These are phyloP conservation scores for Nomada goodeniana DNA, from an alignment of 2,888 invertebrate genomes.

Conservation along the genomic window DNA sequence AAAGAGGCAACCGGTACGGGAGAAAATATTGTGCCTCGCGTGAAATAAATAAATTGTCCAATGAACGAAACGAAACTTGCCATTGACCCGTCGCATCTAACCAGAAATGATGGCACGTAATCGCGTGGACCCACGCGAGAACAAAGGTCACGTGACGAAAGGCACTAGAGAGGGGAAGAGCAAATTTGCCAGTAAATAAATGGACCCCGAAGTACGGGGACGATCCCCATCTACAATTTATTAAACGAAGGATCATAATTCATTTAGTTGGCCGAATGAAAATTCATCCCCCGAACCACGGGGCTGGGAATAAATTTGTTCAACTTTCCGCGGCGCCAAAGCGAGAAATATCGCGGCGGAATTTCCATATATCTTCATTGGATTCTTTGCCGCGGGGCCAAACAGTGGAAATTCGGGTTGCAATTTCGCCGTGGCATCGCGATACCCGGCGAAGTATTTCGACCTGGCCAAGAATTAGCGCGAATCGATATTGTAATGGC, in stretches of 20 bases:
- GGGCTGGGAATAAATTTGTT: no score
- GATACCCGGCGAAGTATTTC: conserved; percentile 12
- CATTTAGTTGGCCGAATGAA: no score
- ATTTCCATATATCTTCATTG: not conserved
- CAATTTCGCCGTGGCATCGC: not conserved
- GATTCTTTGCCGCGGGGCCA: not conserved
- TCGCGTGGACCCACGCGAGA: conserved; percentile 53
- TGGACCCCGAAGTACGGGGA: not conserved
- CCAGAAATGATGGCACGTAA: conserved; percentile 67
- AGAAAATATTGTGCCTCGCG: conserved; percentile 11
- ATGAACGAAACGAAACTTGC: conserved; percentile 35
- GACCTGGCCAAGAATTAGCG: conserved; percentile 45
- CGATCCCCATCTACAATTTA: not conserved
- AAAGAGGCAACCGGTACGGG: not conserved
- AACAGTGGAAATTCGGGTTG: not conserved
- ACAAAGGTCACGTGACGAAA: conserved; percentile 34
- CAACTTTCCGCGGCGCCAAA: no score
- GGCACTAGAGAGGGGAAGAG: conserved; percentile 17
- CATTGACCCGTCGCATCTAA: conserved; percentile 64
- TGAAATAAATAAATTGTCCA: conserved; percentile 36
- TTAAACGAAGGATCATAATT: not conserved
- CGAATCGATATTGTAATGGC: conserved; percentile 61
- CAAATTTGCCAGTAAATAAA: conserved; percentile 22
- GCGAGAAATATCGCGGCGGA: no score
- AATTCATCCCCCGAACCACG: no score